These are phyloP conservation scores for Brachypodius melanocephalos DNA, from an alignment of 2,113 vertebrate species.

Conservation along the genomic window DNA sequence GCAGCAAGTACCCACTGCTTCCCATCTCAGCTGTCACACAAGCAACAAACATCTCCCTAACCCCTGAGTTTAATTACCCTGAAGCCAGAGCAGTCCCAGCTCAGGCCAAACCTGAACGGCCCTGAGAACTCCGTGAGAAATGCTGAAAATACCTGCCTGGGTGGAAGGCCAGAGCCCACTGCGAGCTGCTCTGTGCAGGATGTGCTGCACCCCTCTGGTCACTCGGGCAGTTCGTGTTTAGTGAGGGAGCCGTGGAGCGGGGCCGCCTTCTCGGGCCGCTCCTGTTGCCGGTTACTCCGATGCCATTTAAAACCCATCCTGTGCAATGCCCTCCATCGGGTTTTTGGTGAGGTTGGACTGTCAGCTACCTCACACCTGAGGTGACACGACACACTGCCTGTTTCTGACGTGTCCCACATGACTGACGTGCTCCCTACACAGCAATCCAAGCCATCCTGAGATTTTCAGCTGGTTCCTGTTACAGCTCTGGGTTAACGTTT, in stretches of 20 bases:
- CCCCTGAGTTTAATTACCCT: background rate
- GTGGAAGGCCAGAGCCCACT: background rate
- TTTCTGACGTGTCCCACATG: accelerated
- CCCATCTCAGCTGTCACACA: background rate
- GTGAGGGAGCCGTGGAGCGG: accelerated
- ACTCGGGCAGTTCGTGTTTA: background rate
- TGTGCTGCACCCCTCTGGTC: background rate
- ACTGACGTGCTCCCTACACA: background rate
- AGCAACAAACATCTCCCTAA: background rate
- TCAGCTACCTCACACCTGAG: background rate
- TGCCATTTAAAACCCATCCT: background rate
- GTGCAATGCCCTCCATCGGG: background rate
- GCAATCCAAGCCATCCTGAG: background rate
- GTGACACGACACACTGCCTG: background rate
- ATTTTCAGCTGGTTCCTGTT: background rate
- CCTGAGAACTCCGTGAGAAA: background rate
- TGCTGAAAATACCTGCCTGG: background rate
- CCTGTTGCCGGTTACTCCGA: background rate
- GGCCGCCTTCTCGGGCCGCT: background rate
- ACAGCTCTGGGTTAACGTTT: background rate
- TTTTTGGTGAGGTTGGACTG: background rate
- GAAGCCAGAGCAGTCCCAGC: background rate
- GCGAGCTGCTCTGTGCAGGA: background rate
- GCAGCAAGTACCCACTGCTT: background rate
- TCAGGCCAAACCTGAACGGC: background rate